phyloP scores from a whole-genome alignment of 2,888 invertebrate genomes.

The Ectobius pallidus region DNA sequence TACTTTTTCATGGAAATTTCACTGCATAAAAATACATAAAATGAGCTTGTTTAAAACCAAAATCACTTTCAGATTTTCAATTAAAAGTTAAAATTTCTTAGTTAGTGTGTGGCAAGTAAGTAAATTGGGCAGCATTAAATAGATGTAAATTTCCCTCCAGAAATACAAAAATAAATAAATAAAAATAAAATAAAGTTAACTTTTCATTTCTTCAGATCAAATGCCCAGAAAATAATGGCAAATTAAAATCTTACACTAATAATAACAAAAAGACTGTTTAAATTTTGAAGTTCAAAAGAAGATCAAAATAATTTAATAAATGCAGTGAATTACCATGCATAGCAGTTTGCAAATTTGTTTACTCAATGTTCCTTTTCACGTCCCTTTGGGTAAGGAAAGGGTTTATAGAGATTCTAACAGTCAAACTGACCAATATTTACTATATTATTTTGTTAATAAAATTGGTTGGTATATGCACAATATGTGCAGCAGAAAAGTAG shows the following conservation, averaged over 20 bases:
- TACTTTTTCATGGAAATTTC: neutral
- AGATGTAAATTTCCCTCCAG: neutral
- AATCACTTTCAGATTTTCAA: neutral
- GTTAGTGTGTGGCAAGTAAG: neutral
- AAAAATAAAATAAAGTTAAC: too few relatives aligned
- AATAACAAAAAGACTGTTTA: neutral
- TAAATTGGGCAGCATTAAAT: neutral
- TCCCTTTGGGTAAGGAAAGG: conserved; percentile 23
- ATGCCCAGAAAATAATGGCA: conserved; percentile 28
- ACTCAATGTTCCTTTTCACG: conserved; percentile 6
- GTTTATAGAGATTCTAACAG: conserved; percentile 8
- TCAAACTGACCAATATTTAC: neutral
- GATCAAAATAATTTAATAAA: neutral
- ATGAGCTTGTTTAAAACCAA: neutral
- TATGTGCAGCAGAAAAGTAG: too few relatives aligned
- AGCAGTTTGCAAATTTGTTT: conserved; percentile 24
- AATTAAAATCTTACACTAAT: neutral
- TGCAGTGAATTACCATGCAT: conserved; percentile 30
- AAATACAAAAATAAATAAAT: neutral
- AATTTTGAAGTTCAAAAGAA: conserved; percentile 14
- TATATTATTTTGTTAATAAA: too few relatives aligned
- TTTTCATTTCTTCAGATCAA: conserved; percentile 21
- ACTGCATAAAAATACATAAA: neutral
- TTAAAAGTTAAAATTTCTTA: neutral
- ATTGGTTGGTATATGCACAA: too few relatives aligned